Evolutionary conservation across 2,888 invertebrate genomes (phyloP).

Genomic region (Argyresthia albistria): DNA sequence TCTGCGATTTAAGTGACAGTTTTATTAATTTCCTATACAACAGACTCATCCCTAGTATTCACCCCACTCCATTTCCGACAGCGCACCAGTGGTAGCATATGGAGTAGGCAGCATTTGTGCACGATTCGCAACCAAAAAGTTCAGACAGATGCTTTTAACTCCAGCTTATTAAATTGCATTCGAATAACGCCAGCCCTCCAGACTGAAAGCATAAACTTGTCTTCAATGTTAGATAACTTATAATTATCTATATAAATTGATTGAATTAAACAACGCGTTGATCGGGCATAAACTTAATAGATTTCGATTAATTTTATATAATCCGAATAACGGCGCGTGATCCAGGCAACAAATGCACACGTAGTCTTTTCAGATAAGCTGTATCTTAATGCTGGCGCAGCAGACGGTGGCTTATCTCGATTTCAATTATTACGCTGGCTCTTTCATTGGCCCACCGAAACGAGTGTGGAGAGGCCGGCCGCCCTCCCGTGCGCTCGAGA

Average conservation of each 20-base stretch:
- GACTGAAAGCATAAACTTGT: not conserved
- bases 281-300: slow-evolving; percentile 31
- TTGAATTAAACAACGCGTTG: slow-evolving; percentile 11
- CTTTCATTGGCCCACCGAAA: slow-evolving; percentile 54
- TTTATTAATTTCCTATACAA: slow-evolving; percentile 80
- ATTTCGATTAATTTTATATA: slow-evolving; percentile 47
- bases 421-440: slow-evolving; percentile 67
- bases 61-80: slow-evolving; percentile 58
- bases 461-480: slow-evolving; percentile 27
- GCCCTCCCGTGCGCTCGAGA: slow-evolving; percentile 14
- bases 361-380: slow-evolving; percentile 57
- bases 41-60: slow-evolving; percentile 51
- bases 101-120: slow-evolving; percentile 37
- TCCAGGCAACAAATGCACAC: slow-evolving; percentile 49
- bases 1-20: slow-evolving; percentile 78
- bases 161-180: not conserved
- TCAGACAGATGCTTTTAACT: slow-evolving; percentile 4
- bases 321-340: slow-evolving; percentile 48
- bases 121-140: slow-evolving; percentile 21
- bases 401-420: slow-evolving; percentile 66
- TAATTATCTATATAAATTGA: no score
- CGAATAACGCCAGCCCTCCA: not conserved
- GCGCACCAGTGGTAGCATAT: slow-evolving; percentile 52
- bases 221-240: not conserved
- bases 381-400: slow-evolving; percentile 54